A percentile compares a stretch with the other conserved stretches of the same genome.
Evolutionary conservation across 2,113 vertebrate genomes (phyloP).

Genomic region (Boulengeromyrus knoepffleri): DNA sequence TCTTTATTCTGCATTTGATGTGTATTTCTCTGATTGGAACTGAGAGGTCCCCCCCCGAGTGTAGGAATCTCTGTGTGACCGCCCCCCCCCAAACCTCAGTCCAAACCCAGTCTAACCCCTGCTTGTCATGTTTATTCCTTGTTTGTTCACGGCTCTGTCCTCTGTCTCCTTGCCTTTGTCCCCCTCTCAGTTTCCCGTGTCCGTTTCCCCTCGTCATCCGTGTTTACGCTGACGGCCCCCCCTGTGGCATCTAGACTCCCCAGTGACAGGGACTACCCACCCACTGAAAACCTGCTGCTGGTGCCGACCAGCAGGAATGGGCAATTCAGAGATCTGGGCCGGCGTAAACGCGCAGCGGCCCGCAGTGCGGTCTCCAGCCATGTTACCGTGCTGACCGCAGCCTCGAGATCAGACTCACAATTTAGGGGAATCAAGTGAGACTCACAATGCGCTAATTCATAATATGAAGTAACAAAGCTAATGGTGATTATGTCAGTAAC

Average conservation of each 20-base stretch:
- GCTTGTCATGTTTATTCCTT: neutral
- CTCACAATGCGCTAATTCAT: neutral
- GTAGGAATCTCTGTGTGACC: neutral
- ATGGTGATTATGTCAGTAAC: neutral
- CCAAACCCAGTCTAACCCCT: neutral
- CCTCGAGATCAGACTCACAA: neutral
- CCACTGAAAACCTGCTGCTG: neutral
- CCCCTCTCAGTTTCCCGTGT: neutral
- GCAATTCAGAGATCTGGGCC: neutral
- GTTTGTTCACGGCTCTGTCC: neutral
- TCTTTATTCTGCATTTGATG: neutral
- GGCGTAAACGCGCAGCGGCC: neutral
- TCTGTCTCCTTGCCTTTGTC: neutral
- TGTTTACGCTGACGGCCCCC: neutral
- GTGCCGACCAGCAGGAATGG: neutral
- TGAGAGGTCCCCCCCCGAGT: neutral
- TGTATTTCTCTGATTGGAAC: neutral
- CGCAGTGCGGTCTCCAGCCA: neutral
- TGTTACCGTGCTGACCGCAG: neutral
- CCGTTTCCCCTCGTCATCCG: neutral
- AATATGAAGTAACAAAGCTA: neutral
- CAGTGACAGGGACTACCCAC: neutral
- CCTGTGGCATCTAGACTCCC: neutral
- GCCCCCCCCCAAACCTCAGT: neutral
- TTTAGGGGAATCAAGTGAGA: neutral